Evolutionary conservation across 2,888 invertebrate genomes (phyloP), one percentile per base, ranked within the genome.

Genomic region (Leucoma salicis): DNA sequence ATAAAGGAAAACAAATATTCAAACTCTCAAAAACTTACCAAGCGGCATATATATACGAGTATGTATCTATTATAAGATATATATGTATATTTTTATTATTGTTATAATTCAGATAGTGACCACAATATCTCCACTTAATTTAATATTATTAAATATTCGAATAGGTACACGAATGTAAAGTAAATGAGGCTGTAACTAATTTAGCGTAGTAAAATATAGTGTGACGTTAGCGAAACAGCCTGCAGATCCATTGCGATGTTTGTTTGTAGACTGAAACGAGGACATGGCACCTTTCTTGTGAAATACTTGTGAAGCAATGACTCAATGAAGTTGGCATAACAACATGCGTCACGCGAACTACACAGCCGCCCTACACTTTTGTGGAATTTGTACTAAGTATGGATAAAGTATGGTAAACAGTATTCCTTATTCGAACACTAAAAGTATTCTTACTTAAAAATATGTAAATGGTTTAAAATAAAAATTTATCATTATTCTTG

Each of bases 321-420:
- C 77, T 81, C 80, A 81, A 77, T 74, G 63, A 66, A 69, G 74
- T 76, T 66, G 65, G 75, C 80, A 82, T 85, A 86, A 85, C 84
- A 82, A 74, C 66, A 83, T 84, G 74, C 81, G 81, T 83, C 79
- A 83, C 41, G 45, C 47, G 54, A 21, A 15, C 36, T 35, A 38
- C 49, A 49, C 47, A 39, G 38, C 41, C 40, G 53, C 47, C 50
- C 55, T 40, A 46, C 39, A 48, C 46, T 47, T 46, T 44, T 43
- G 51, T 42, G 39, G 46, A 42, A 51, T 45, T 34, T 14, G 38
- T 34, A 47, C 36, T 27, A 33, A 42, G 45, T 41, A 39, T 34
- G 33, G 14, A 27, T 14, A 8, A 14, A 40, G 32, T 46, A 56
- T 51, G 40, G 32, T 35, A 32, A 49, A 57, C 34, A 3, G 46